Percentiles rank a stretch among this genome's conserved stretches.
These are phyloP conservation scores for Plectrocnemia conspersa DNA, from an alignment of 1,140 invertebrate species.

Conservation along the genomic window DNA sequence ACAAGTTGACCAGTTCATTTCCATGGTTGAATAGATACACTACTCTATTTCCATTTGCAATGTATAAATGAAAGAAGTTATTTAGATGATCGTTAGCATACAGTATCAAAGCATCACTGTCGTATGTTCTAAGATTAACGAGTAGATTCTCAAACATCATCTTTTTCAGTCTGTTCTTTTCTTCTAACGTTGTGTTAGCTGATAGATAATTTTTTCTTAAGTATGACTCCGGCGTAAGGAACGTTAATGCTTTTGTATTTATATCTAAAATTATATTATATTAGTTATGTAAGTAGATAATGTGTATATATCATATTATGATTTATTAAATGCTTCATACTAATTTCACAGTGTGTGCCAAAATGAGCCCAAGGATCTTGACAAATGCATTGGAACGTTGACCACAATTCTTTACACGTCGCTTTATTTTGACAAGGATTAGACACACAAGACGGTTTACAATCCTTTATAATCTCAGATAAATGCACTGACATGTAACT, in stretches of 20 bases:
- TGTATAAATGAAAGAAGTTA: conserved; percentile 88
- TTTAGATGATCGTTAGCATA: conserved; percentile 91
- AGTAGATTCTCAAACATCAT: conserved; percentile 75
- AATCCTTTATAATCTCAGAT: conserved; percentile 86
- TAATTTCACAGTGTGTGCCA: conserved; percentile 82
- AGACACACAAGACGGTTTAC: conserved; percentile 87
- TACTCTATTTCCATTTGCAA: conserved; percentile 67
- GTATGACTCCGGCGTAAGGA: conserved; percentile 73
- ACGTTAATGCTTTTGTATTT: conserved; percentile 84
- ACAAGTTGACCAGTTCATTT: conserved; percentile 74
- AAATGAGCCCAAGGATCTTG: conserved; percentile 87
- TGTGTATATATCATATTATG: conserved; percentile 11
- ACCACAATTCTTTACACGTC: conserved; percentile 87
- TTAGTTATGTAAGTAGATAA: conserved; percentile 16
- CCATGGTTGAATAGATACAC: conserved; percentile 80
- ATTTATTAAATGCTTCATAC: conserved; percentile 52
- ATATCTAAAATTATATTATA: conserved; percentile 64
- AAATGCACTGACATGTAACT: conserved; percentile 90
- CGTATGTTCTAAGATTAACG: conserved; percentile 83
- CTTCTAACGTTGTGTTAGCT: conserved; percentile 56
- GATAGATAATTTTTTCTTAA: conserved; percentile 71
- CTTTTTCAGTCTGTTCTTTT: conserved; percentile 62
- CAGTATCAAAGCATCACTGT: conserved; percentile 73
- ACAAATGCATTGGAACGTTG: conserved; percentile 84
- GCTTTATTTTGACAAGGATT: conserved; percentile 90